These are phyloP conservation scores for Trachops cirrhosus DNA, from an alignment of 2,797 vertebrate species.

Conservation along the genomic window DNA sequence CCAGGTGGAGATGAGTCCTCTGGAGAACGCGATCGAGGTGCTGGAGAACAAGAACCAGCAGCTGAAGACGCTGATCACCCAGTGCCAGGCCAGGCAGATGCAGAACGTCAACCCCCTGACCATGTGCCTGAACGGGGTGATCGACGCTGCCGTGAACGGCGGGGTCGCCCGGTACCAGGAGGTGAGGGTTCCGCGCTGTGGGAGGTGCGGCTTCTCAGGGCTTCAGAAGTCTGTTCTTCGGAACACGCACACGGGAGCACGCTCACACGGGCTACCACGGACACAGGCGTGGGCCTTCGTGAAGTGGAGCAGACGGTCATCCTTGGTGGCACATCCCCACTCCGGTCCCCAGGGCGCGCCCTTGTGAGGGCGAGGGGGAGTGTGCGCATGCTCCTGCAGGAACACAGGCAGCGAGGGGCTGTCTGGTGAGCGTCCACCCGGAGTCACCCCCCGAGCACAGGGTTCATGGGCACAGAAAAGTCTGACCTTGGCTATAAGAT, in stretches of 20 bases:
- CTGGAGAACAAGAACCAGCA: constrained; percentile 98
- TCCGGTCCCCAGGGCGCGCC: not conserved
- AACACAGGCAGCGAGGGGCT: not conserved
- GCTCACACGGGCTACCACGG: not conserved
- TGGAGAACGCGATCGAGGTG: constrained; percentile 98
- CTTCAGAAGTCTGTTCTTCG: not conserved
- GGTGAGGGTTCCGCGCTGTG: constrained; percentile 79
- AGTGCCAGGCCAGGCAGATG: constrained; percentile 97
- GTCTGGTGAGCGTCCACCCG: not conserved
- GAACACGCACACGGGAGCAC: not conserved
- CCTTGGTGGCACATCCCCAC: not conserved
- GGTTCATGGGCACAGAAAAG: not conserved
- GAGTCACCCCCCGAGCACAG: not conserved
- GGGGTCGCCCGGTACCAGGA: constrained; percentile 98
- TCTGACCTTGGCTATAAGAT: not conserved
- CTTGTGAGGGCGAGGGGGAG: not conserved
- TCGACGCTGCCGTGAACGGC: constrained; percentile 98
- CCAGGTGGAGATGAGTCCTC: constrained; percentile 97
- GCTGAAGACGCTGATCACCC: constrained; percentile 93
- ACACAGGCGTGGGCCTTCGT: not conserved
- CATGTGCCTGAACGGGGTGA: constrained; percentile 98
- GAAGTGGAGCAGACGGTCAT: not conserved
- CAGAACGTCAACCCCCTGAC: constrained; percentile 98
- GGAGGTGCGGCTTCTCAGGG: not conserved
- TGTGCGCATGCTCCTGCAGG: not conserved